A percentile compares a stretch with the other conserved stretches of the same genome.
Conservation (phyloP, 53 echinoderm and acorn worm species). For the Hippasteria phrygiana region DNA sequence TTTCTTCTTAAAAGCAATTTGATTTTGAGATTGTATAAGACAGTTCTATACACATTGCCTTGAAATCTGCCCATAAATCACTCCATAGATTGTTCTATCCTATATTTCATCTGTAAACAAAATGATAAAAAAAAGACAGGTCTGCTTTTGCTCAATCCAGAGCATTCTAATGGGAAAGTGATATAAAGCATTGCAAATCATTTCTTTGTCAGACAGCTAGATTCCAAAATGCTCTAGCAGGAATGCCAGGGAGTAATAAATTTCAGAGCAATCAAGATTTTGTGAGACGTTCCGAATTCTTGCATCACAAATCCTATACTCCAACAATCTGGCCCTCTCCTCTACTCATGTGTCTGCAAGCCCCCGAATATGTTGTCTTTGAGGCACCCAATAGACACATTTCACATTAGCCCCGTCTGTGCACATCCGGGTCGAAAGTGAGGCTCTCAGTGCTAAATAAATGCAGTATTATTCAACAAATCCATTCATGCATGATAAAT, state of each 20-base stretch:
- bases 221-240: constrained; percentile 40
- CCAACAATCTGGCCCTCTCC: too few species aligned
- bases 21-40: not conserved
- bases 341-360: too few species aligned
- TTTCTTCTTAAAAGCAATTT: constrained; percentile 4
- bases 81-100: not conserved
- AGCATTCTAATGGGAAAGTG: constrained; percentile 14
- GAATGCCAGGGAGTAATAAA: constrained; percentile 42
- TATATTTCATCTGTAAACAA: constrained; percentile 43
- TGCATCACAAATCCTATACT: not conserved
- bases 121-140: not conserved
- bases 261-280: constrained; percentile 12
- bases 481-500: too few species aligned
- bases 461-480: too few species aligned
- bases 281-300: not conserved
- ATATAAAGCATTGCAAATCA: constrained; percentile 42
- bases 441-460: too few species aligned
- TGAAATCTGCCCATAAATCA: constrained; percentile 31
- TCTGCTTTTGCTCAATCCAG: constrained; percentile 38
- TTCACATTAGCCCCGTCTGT: too few species aligned
- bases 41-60: not conserved
- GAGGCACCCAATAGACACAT: too few species aligned
- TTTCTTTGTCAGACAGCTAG: constrained; percentile 1
- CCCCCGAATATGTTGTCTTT: too few species aligned
- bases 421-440: too few species aligned